These are phyloP conservation scores for Quadriops clusia DNA, from an alignment of 2,888 invertebrate genomes.

Conservation along the genomic window DNA sequence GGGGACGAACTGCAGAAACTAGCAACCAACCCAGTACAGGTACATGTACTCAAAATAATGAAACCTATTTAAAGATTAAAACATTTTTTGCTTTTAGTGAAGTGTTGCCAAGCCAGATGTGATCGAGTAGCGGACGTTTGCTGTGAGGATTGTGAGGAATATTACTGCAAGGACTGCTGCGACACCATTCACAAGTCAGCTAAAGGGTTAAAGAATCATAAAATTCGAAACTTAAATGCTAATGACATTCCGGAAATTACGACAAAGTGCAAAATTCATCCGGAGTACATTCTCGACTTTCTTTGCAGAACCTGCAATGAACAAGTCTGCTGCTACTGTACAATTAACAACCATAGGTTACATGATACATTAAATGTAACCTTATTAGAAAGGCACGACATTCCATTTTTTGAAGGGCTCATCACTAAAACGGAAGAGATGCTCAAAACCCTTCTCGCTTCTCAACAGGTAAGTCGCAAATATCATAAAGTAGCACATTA, in stretches of 20 bases:
- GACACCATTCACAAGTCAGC: slow-evolving; percentile 30
- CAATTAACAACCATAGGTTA: slow-evolving; percentile 29
- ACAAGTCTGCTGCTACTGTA: slow-evolving; percentile 36
- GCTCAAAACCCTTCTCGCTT: slow-evolving; percentile 23
- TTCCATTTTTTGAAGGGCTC: slow-evolving; percentile 17
- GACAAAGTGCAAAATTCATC: slow-evolving; percentile 27
- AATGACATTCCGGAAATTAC: slow-evolving; percentile 14
- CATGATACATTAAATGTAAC: slow-evolving; percentile 26
- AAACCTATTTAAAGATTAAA: slow-evolving; percentile 1
- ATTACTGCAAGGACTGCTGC: slow-evolving; percentile 26
- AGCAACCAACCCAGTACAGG: slow-evolving; percentile 13
- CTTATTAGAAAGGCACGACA: slow-evolving; percentile 29
- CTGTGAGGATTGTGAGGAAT: slow-evolving; percentile 27
- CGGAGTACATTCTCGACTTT: slow-evolving; percentile 27
- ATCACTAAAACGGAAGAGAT: slow-evolving; percentile 22
- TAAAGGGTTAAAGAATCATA: slow-evolving; percentile 28
- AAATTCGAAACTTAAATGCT: slow-evolving; percentile 14
- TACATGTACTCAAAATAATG: not conserved
- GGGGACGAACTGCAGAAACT: slow-evolving; percentile 8
- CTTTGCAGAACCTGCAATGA: slow-evolving; percentile 34
- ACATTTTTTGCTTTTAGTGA: slow-evolving; percentile 10
- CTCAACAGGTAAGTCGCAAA: slow-evolving; percentile 36
- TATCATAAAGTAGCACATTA: slow-evolving; percentile 5
- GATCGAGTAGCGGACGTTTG: slow-evolving; percentile 21
- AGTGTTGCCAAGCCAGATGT: slow-evolving; percentile 20